Base-by-base conservation (phyloP, 2,888 invertebrate genomes). In the Tenthredo scrophulariae region DNA sequence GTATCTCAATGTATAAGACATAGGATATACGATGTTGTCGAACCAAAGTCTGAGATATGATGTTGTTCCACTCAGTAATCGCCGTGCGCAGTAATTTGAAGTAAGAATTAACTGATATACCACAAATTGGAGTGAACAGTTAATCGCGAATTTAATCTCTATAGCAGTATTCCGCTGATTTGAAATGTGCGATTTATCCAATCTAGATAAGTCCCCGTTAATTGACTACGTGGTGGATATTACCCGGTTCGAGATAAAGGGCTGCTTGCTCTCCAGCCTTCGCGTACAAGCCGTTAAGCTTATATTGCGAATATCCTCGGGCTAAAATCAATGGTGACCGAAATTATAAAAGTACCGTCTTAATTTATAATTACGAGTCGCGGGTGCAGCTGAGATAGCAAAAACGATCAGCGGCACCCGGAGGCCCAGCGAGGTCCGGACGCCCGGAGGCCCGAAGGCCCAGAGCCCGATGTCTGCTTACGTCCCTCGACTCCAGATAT, bases 401-500 rank as follows among this genome's bases (percentile, higher is more conserved):
- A 50, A 54, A 77, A 50, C 50, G 54, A 50, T 67, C 67, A 67
- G 33, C 67, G 33, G 67, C 67, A 67, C 67, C 67, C 67, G 67
- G 4, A 67, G 67, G 15, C 67, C 26, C 18, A 10, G 15, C n/a
- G n/a, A 6, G 67, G 13, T 29, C 29, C 67, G 0, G 67, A 15
- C 13, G 13, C 29, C 33, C 74, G 43, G n/a, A 0, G 50, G 13
- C 50, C 29, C 67, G 0, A 6, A 15, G 26, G 29, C 29, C 29
- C 26, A 26, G 67, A 67, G 67, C 33, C 33, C 33, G 33, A 18
- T 67, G 67, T 67, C 67, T 33, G 33, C 67, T 67, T 67, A 67
- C 33, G 67, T 67, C 29, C 33, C 67, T 67, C 29, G 54, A 54
- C 77, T 77, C 33, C 50, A 46, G 84, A 87, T 90, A 90, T 90